Conservation (phyloP, 2,797 vertebrate species). For the Linurgus olivaceus region DNA sequence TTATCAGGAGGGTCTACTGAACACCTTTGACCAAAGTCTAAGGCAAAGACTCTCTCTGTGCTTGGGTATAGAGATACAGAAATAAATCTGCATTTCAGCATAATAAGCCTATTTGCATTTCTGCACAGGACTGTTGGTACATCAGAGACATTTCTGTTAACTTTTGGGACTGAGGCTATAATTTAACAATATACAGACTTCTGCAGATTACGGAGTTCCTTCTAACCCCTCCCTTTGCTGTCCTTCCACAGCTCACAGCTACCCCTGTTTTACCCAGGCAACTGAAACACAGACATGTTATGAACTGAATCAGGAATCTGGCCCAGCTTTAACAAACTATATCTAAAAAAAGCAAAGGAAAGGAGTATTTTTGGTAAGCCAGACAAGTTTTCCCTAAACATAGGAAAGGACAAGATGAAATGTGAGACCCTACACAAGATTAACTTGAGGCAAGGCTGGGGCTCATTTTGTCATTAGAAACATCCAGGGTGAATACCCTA, state of each 20-base stretch:
- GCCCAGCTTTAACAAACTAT: not conserved
- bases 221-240: not conserved
- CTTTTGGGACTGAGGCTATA: not conserved
- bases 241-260: not conserved
- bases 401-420: not conserved
- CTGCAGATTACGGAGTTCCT: not conserved
- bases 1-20: not conserved
- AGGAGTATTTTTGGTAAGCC: not conserved
- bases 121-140: not conserved
- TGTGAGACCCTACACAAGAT: not conserved
- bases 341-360: not conserved
- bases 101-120: not conserved
- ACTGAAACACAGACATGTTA: not conserved
- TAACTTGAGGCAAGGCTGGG: not conserved
- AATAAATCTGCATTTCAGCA: not conserved
- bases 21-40: not conserved
- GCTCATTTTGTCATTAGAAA: not conserved
- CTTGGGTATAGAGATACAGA: not conserved
- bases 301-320: not conserved
- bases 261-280: not conserved
- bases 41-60: not conserved
- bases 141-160: not conserved
- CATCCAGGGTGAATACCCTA: not conserved
- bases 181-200: not conserved
- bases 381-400: not conserved